A percentile compares a stretch with the other conserved stretches of the same genome.
phyloP scores from a whole-genome alignment of 2,113 vertebrate species.

The Lagopus leucura region DNA sequence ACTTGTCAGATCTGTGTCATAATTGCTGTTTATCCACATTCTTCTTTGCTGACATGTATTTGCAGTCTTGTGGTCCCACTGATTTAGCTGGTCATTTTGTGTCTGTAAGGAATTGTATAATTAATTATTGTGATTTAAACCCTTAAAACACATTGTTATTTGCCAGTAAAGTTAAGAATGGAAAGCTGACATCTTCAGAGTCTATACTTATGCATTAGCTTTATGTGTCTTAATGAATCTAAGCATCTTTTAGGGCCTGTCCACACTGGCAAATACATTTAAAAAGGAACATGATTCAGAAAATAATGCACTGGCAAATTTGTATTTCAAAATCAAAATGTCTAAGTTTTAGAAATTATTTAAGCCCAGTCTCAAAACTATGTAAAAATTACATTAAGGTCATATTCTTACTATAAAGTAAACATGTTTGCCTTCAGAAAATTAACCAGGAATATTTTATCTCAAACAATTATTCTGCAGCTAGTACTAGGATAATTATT shows the following conservation, averaged over 20 bases:
- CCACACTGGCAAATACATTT: neutral
- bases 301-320: conserved; percentile 6
- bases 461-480: neutral
- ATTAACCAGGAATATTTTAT: neutral
- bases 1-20: conserved; percentile 51
- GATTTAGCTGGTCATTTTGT: conserved; percentile 21
- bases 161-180: neutral
- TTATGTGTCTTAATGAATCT: neutral
- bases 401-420: neutral
- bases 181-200: conserved; percentile 23
- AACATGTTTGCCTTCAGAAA: neutral
- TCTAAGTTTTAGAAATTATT: neutral
- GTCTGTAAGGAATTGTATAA: conserved; percentile 30
- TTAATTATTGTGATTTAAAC: conserved; percentile 50
- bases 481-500: neutral
- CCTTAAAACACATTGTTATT: conserved; percentile 29
- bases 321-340: neutral
- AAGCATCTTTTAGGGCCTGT: neutral
- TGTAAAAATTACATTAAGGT: neutral
- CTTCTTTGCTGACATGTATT: conserved; percentile 57
- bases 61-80: neutral
- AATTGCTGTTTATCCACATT: conserved; percentile 70
- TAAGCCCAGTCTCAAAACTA: neutral
- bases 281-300: neutral
- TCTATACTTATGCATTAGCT: neutral